These are phyloP conservation scores for Hippopotamyrus pictus DNA, from an alignment of 2,797 vertebrate species.

Conservation along the genomic window DNA sequence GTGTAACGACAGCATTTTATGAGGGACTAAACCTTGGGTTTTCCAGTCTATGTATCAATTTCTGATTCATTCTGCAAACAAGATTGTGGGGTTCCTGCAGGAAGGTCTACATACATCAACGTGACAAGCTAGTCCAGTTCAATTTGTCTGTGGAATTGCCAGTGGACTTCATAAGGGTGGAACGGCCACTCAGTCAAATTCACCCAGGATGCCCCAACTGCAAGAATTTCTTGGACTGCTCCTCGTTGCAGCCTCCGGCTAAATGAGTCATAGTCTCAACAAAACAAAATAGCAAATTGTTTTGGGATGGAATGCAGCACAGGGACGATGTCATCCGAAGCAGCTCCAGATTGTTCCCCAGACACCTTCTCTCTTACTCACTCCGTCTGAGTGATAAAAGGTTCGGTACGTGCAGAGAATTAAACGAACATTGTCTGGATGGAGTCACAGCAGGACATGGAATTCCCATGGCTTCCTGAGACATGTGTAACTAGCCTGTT, in stretches of 20 bases:
- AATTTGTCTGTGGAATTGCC: not conserved
- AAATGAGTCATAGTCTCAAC: not conserved
- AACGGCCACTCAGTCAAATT: not conserved
- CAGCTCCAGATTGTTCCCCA: not conserved
- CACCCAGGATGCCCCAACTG: not conserved
- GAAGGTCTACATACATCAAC: not conserved
- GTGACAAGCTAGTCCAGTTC: not conserved
- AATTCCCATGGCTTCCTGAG: not conserved
- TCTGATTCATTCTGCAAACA: not conserved
- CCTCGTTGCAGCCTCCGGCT: not conserved
- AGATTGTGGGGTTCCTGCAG: not conserved
- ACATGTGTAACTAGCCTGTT: not conserved
- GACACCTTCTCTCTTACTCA: not conserved
- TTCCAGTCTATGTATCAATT: not conserved
- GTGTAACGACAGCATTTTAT: not conserved
- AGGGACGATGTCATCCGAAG: not conserved
- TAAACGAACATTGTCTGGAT: not conserved
- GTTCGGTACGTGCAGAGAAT: not conserved
- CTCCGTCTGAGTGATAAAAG: not conserved
- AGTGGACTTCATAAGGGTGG: not conserved
- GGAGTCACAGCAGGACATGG: not conserved
- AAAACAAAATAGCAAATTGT: not conserved
- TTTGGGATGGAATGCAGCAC: not conserved
- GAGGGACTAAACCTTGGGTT: not conserved
- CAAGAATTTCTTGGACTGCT: not conserved